Evolutionary conservation across 2,113 vertebrate genomes (phyloP), one percentile per base, ranked within the genome.

Genomic region (Heterochromis multidens): DNA sequence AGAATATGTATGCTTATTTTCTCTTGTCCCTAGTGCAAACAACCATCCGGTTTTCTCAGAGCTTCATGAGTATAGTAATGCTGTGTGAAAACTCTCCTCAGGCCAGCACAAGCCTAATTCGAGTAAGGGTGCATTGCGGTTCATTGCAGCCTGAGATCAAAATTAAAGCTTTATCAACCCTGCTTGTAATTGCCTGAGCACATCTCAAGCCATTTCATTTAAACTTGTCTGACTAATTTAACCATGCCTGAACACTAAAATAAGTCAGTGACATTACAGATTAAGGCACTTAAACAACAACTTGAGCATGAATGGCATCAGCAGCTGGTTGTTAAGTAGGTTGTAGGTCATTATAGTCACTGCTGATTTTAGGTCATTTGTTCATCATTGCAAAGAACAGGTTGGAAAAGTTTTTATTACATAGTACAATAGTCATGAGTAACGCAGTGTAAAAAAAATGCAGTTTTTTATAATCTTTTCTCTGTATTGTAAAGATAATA

Each of bases 1-100:
- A 76, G 21, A 70, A 19, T 74, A 57, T 57, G 8, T n/a, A 19
- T 31, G 61, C 84, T 87, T 85, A 88, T 82, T 83, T 89, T 52
- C 17, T 65, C 16, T 25, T 61, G 6, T 58, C 16, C 52, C 21
- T 25, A 29, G 37, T 65, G 57, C 57, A 63, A 79, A 79, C 78
- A 58, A 43, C 3, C 7, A 4, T 65, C 43, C 2, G 0, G 17
- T 6, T 21, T 40, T 79, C 67, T 61, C 40, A 31, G 60, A 72
- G 79, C 61, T 74, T 74, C 27, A 52, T 74, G 67, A 74, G 25
- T 52, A 31, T 49, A 49, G 27, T 52, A 46, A 13, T 19, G 65
- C 49, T 58, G 40, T 35, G 80, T 57, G 70, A 57, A 84, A 63
- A 89, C 81, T 52, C 12, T 80, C 23, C 58, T 37, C 8, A 3